Base-by-base conservation (phyloP, 2,113 vertebrate genomes). In the Chloropsis hardwickii region DNA sequence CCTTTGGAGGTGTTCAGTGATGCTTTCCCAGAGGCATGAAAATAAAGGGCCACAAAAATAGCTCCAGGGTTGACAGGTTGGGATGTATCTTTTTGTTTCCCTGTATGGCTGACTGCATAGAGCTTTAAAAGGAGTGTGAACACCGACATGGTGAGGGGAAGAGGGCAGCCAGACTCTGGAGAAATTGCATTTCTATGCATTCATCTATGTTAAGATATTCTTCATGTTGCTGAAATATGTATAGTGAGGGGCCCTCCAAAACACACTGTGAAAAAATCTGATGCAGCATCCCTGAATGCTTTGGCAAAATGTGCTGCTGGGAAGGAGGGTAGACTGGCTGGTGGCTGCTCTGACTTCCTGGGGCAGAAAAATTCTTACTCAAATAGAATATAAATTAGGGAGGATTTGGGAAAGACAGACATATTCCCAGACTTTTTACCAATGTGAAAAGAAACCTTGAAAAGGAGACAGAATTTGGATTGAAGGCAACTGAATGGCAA, bases 1-100 rank as follows among this genome's bases (percentile, higher is more conserved):
- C 21, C 47, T 51, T 91, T 53, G 56, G 83, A 96, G 73, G 42
- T 86, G 80, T 39, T 90, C 89, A 51, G 61, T 31, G 73, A 71
- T 64, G 56, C 53, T 66, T 79, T 92, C 81, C 57, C 71, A 47
- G 74, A 74, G 73, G 48, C 57, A 45, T 40, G 51, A 74, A 95
- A 84, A 79, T 8, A 70, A 5, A 40, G n/a, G 56, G 47, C 56
- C 83, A 67, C 48, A 40, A 89, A 96, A 94, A 91, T 47, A 92
- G 44, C 80, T 86, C 64, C 56, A 56, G 61, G 57, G 73, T n/a
- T 96, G 92, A 74, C 92, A 95, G 70, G 61, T 94, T 73, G 84
- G 47, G 81, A 67, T 81, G 56, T 94, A 74, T n/a, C 69, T 92
- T 89, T 92, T 71, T 86, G 51, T 56, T 91, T 94, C 47, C 42